Percentiles rank a stretch among this genome's conserved stretches.
These are phyloP conservation scores for Pedionomus torquatus DNA, from an alignment of 2,113 vertebrate genomes.

Conservation along the genomic window DNA sequence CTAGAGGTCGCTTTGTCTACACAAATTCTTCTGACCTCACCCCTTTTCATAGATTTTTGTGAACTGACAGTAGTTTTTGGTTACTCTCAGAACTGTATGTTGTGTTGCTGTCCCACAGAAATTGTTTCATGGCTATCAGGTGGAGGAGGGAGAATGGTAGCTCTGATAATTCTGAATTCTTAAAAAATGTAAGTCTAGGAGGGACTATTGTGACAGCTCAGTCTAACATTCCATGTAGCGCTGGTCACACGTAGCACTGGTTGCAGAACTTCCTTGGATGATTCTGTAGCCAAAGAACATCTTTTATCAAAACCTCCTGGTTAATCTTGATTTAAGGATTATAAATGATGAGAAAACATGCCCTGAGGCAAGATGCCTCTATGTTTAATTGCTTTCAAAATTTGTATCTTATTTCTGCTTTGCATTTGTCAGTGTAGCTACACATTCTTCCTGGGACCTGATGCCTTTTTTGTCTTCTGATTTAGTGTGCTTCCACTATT, in stretches of 20 bases:
- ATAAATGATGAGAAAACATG: not conserved
- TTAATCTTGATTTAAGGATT: not conserved
- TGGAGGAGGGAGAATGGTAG: not conserved
- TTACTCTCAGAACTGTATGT: not conserved
- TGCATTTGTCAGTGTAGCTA: not conserved
- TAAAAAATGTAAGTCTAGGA: not conserved
- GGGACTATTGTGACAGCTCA: not conserved
- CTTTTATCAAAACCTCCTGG: not conserved
- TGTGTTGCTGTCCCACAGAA: not conserved
- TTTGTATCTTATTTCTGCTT: not conserved
- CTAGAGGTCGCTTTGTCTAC: not conserved
- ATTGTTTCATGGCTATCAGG: not conserved
- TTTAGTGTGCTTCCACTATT: not conserved
- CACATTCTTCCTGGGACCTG: not conserved
- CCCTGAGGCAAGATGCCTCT: not conserved
- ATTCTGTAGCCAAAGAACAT: not conserved
- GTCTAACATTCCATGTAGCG: not conserved
- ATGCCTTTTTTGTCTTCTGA: not conserved
- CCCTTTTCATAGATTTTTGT: not conserved
- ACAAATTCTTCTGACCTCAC: not conserved
- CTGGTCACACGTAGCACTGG: not conserved
- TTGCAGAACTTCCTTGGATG: not conserved
- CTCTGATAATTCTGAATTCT: not conserved
- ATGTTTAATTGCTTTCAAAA: not conserved
- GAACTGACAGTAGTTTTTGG: not conserved